A percentile compares a stretch with the other conserved stretches of the same genome.
phyloP scores from a whole-genome alignment of 2,888 invertebrate genomes.

The Plemyria rubiginata region DNA sequence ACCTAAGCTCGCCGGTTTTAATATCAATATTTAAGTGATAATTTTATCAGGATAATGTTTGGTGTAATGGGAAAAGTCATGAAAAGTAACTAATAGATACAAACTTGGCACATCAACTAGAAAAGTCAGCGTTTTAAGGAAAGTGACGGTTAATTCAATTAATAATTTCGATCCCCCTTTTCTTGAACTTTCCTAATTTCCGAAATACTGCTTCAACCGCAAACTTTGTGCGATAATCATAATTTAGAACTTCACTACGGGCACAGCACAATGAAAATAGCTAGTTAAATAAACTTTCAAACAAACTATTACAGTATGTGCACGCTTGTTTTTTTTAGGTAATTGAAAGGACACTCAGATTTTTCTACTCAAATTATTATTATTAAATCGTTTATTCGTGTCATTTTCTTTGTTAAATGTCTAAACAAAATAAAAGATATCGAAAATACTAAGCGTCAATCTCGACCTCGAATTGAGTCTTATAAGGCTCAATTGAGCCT shows the following conservation, averaged over 20 bases:
- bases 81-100: slow-evolving; percentile 22
- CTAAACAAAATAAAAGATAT: no score
- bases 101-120: slow-evolving; percentile 25
- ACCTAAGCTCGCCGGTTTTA: no score
- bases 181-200: slow-evolving; percentile 50
- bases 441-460: no score
- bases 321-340: no score
- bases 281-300: slow-evolving; percentile 1
- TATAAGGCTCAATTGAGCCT: no score
- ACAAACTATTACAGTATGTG: background rate
- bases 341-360: no score
- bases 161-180: slow-evolving; percentile 48
- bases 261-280: slow-evolving; percentile 18
- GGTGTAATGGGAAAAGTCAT: slow-evolving; percentile 9
- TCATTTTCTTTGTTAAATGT: no score
- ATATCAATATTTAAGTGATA: slow-evolving; percentile 3
- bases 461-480: no score
- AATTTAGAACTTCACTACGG: slow-evolving; percentile 39
- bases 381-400: no score
- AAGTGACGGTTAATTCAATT: slow-evolving; percentile 43
- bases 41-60: slow-evolving; percentile 7
- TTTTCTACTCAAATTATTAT: no score
- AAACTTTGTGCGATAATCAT: slow-evolving; percentile 59
- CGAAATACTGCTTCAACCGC: slow-evolving; percentile 51
- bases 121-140: slow-evolving; percentile 26